Base-by-base conservation (phyloP, 2,888 invertebrate genomes). In the Amblyteles armatorius region DNA sequence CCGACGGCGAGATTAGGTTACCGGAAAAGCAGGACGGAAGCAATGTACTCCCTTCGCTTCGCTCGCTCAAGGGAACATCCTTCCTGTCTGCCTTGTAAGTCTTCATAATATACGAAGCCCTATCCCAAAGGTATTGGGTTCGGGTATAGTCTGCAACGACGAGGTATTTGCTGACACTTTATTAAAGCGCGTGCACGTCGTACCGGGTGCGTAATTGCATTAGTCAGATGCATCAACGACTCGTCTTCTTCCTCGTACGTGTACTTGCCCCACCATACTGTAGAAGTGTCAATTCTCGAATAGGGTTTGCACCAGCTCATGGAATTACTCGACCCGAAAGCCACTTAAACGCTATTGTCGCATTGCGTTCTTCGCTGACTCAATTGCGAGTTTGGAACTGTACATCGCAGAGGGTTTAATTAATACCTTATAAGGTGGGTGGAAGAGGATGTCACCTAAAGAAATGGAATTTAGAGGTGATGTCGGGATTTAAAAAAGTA, bases 1-100 rank as follows among this genome's bases (percentile, higher is more conserved):
- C 88, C 87, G 88, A 87, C 88, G 88, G 83, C 83, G 86, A 88
- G 88, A 89, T 90, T 88, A 89, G 86, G 87, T 82, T 85, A 82
- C 69, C 36, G 71, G 67, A 69, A 85, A 79, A 79, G 74, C 82
- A 71, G 29, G 74, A 57, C 33, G 73, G 33, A 33, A 57, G 52
- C 44, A 50, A 52, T 33, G 44, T 7, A 52, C 9, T 26, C 26
- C 57, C 26, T 57, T 44, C 6, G 40, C 57, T 60, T 60, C 48
- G 7, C 71, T 55, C 67, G 77, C 48, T 52, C n/a, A 55, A 72
- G 48, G 57, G 52, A 65, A 71, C 65, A 33, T 40, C 48, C 57
- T 72, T 77, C 78, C 65, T 52, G 65, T 72, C 67, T 57, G 16
- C 65, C 67, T 72, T 78, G 77, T 67, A 69, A 44, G 73, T 26